phyloP scores from a whole-genome alignment of 2,797 vertebrate genomes.

The Lindbergichthys nudifrons region DNA sequence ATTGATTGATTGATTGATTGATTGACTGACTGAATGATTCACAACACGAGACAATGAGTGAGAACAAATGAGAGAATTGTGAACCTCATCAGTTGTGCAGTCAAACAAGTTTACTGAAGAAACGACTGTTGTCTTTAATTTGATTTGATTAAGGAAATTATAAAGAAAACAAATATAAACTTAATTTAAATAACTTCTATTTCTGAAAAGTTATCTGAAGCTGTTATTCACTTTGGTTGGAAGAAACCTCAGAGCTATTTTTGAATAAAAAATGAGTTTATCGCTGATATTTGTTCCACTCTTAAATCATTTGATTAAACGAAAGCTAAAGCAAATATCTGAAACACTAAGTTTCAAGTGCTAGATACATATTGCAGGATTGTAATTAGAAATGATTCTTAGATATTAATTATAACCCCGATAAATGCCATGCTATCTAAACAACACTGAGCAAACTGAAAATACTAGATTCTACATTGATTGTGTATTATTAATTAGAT shows the following conservation, averaged over 20 bases:
- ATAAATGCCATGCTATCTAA: not conserved
- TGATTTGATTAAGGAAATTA: no score
- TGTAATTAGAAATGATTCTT: not conserved
- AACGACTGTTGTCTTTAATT: no score
- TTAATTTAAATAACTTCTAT: not conserved
- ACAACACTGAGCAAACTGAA: not conserved
- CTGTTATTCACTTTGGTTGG: not conserved
- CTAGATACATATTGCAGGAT: not conserved
- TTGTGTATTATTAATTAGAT: not conserved
- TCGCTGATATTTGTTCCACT: not conserved
- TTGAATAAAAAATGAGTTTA: not conserved
- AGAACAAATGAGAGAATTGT: not conserved
- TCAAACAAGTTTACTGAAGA: not conserved
- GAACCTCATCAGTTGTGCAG: not conserved
- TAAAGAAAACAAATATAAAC: no score
- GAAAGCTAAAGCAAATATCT: not conserved
- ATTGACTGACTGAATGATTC: constrained; percentile 53
- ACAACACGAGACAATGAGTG: constrained; percentile 42
- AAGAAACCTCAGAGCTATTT: no score
- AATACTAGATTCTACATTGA: not conserved
- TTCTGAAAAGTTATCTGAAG: not conserved
- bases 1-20: no score
- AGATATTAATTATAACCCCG: not conserved
- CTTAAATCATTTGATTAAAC: not conserved
- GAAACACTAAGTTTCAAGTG: not conserved